phyloP scores from a whole-genome alignment of 2,888 invertebrate species.

The Ptilodon capucinus region DNA sequence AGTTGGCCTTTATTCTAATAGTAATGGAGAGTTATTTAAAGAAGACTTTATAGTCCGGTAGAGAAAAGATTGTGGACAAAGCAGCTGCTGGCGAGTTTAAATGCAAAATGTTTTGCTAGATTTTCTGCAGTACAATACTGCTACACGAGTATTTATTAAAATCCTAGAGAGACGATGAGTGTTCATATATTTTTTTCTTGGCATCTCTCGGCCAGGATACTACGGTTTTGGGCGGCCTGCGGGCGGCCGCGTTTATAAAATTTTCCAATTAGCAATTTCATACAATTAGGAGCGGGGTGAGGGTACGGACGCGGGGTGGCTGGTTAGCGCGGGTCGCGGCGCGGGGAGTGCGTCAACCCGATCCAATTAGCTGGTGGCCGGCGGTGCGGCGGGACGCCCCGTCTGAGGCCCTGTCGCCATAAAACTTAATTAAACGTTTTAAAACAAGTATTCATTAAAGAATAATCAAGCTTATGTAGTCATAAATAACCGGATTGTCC shows the following conservation, averaged over 20 bases:
- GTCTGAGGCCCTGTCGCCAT: conserved; percentile 79
- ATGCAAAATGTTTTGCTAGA: too few species aligned
- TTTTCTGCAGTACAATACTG: too few species aligned
- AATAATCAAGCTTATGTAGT: conserved; percentile 84
- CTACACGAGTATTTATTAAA: not conserved
- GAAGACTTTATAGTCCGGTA: too few species aligned
- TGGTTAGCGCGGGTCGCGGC: conserved; percentile 47
- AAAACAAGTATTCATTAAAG: conserved; percentile 84
- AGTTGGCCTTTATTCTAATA: too few species aligned
- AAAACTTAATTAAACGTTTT: conserved; percentile 84
- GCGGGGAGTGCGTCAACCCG: conserved; percentile 76
- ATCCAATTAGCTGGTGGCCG: conserved; percentile 82
- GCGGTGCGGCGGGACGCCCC: conserved; percentile 76
- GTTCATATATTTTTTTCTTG: conserved; percentile 53
- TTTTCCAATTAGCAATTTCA: conserved; percentile 83
- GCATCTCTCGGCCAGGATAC: conserved; percentile 42
- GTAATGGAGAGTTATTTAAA: too few species aligned
- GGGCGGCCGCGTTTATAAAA: conserved; percentile 80
- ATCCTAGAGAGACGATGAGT: conserved; percentile 37
- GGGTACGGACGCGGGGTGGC: conserved; percentile 45
- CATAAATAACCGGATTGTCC: conserved; percentile 83
- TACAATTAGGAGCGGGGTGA: conserved; percentile 76
- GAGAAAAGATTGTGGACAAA: too few species aligned
- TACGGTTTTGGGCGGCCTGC: conserved; percentile 60
- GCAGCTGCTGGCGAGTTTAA: too few species aligned